phyloP scores from a whole-genome alignment of 2,797 vertebrate species.

The Bryconaethiops microstoma region DNA sequence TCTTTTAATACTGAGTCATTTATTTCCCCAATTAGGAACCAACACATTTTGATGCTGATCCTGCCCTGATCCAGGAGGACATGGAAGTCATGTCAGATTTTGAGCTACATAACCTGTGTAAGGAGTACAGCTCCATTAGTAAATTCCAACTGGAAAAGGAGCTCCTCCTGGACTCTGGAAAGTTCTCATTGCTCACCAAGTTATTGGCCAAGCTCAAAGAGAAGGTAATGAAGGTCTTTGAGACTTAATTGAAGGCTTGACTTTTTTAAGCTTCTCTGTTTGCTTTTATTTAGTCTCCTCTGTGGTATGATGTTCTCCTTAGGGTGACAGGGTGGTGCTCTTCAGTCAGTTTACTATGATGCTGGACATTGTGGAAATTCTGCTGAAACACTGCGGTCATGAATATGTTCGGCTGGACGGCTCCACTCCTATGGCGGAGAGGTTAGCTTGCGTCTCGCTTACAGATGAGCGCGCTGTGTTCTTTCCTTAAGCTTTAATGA shows the following conservation, averaged over 20 bases:
- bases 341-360: conserved; percentile 99
- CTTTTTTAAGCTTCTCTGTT: background rate
- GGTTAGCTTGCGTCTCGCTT: conserved; percentile 70
- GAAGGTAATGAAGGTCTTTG: conserved; percentile 76
- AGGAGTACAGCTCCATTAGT: conserved; percentile 84
- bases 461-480: background rate
- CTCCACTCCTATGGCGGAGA: conserved; percentile 90
- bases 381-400: conserved; percentile 86
- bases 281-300: background rate
- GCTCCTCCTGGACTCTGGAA: conserved; percentile 91
- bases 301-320: conserved; percentile 47
- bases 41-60: conserved; percentile 88
- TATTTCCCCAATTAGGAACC: conserved; percentile 80
- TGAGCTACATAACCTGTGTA: conserved; percentile 91
- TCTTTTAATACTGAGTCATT: background rate
- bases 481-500: background rate
- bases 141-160: conserved; percentile 84
- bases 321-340: conserved; percentile 93
- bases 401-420: conserved; percentile 91
- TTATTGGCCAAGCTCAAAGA: conserved; percentile 85
- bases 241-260: background rate
- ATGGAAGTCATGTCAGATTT: conserved; percentile 99
- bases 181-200: conserved; percentile 83
- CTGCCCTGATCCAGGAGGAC: conserved; percentile 93
- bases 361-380: conserved; percentile 93